Evolutionary conservation across 2,113 vertebrate genomes (phyloP).

Genomic region (Bufo gargarizans): DNA sequence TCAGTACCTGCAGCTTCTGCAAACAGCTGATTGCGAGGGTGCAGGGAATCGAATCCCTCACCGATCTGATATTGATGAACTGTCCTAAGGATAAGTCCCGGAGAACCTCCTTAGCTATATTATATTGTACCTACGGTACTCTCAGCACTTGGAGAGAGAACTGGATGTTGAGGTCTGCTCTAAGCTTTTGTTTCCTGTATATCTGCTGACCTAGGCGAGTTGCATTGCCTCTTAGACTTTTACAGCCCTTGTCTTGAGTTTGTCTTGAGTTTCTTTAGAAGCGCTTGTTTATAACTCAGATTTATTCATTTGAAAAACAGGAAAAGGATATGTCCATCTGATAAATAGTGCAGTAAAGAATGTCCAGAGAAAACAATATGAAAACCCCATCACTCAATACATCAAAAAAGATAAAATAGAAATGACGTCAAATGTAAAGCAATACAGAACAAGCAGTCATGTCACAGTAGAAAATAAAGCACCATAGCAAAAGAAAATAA

Average conservation of each 20-base stretch:
- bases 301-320: constrained; percentile 32
- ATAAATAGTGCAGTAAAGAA: constrained; percentile 20
- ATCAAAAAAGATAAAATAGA: constrained; percentile 16
- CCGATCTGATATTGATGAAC: too few relatives aligned
- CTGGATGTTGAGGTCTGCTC: not conserved
- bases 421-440: constrained; percentile 1
- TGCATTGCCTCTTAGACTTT: not conserved
- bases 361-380: constrained; percentile 27
- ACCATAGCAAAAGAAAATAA: not conserved
- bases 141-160: too few relatives aligned
- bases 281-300: not conserved
- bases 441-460: not conserved
- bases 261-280: not conserved
- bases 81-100: too few relatives aligned
- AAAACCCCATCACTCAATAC: not conserved
- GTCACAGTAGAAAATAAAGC: not conserved
- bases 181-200: not conserved
- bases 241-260: not conserved
- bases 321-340: constrained; percentile 40
- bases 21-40: too few relatives aligned
- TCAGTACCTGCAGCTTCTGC: too few relatives aligned
- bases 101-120: too few relatives aligned
- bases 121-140: too few relatives aligned
- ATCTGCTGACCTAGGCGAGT: not conserved
- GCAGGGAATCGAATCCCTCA: too few relatives aligned